Conservation (phyloP, 2,888 invertebrate genomes). For the Acleris laterana region DNA sequence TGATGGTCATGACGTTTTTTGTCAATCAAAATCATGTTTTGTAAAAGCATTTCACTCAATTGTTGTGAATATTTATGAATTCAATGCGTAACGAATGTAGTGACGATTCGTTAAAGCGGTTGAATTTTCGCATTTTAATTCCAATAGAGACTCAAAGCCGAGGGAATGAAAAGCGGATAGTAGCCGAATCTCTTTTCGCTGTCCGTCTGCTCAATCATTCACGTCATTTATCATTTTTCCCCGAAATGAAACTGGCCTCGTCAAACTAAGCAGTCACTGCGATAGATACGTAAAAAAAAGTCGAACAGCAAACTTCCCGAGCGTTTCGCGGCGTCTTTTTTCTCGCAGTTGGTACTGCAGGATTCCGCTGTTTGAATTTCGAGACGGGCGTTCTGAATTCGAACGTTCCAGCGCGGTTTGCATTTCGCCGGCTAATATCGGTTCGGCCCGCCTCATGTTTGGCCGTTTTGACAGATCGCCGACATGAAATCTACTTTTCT, state of each 20-base stretch:
- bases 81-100: constrained; percentile 54
- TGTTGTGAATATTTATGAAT: constrained; percentile 80
- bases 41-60: constrained; percentile 69
- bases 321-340: constrained; percentile 76
- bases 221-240: constrained; percentile 77
- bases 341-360: constrained; percentile 67
- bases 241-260: constrained; percentile 72
- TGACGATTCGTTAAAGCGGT: constrained; percentile 66
- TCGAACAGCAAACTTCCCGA: constrained; percentile 50
- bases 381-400: constrained; percentile 53
- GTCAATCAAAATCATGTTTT: constrained; percentile 71
- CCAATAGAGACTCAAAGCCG: constrained; percentile 53
- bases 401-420: constrained; percentile 52
- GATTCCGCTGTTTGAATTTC: constrained; percentile 59
- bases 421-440: constrained; percentile 66
- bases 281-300: constrained; percentile 77
- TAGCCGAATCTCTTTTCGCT: constrained; percentile 67
- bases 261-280: constrained; percentile 70
- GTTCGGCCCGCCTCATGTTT: constrained; percentile 62
- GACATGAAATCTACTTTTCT: constrained; percentile 78
- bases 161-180: constrained; percentile 59
- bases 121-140: constrained; percentile 67
- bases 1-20: constrained; percentile 72
- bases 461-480: constrained; percentile 83
- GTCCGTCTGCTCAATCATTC: constrained; percentile 79